Evolutionary conservation across 2,888 invertebrate species (phyloP).

Genomic region (Chaetogeoica ovagalla): DNA sequence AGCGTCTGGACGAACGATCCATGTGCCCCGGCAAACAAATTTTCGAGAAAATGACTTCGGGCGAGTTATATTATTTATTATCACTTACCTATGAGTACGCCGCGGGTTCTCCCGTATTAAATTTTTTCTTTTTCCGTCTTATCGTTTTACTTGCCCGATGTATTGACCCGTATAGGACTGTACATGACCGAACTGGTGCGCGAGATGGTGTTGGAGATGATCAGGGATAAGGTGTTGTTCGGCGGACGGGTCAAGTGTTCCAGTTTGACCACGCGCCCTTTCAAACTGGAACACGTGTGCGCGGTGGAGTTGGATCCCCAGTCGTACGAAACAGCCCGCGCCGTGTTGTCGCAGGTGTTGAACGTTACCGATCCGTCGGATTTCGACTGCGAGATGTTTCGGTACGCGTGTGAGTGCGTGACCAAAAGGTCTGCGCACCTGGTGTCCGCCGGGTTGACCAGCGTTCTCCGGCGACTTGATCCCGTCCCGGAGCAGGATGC

Average conservation of each 20-base stretch:
- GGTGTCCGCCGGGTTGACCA: not conserved
- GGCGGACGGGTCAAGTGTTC: not conserved
- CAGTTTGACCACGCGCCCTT: not conserved
- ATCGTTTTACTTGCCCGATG: too few species aligned
- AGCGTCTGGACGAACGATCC: not conserved
- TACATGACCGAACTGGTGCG: slow-evolving; percentile 32
- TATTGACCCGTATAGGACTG: not conserved
- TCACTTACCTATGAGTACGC: too few species aligned
- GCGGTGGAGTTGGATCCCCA: not conserved
- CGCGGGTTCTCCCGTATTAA: too few species aligned
- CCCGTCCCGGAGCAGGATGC: not conserved
- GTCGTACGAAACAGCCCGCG: not conserved
- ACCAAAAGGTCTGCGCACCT: slow-evolving; percentile 23
- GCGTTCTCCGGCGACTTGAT: not conserved
- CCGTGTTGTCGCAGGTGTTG: not conserved
- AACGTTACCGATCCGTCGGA: not conserved
- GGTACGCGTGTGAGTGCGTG: slow-evolving; percentile 10
- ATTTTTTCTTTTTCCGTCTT: too few species aligned
- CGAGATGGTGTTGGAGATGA: not conserved
- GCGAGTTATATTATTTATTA: not conserved
- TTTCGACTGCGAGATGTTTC: slow-evolving; percentile 22
- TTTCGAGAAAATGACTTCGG: slow-evolving; percentile 22
- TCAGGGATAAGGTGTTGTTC: not conserved
- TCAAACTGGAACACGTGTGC: slow-evolving; percentile 12
- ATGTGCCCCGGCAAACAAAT: not conserved